These are phyloP conservation scores for Pararge aegeria DNA, from an alignment of 1,140 invertebrate species.

Conservation along the genomic window DNA sequence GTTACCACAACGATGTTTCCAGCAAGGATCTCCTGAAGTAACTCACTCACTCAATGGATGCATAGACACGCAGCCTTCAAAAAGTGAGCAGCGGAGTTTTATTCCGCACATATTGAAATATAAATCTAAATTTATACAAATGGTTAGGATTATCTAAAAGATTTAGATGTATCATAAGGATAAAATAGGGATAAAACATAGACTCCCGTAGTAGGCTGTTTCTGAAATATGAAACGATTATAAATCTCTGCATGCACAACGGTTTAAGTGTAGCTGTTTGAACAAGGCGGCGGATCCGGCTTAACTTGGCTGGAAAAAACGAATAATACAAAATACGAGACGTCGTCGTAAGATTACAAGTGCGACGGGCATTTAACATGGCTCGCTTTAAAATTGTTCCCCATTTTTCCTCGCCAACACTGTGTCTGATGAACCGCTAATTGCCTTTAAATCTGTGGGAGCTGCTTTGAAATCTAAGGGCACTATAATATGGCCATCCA, in stretches of 20 bases:
- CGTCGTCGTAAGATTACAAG: conserved; percentile 9
- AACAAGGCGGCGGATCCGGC: conserved; percentile 11
- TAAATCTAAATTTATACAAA: too few species aligned
- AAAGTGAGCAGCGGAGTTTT: too few species aligned
- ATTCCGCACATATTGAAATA: too few species aligned
- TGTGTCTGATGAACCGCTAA: conserved; percentile 14
- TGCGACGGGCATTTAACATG: conserved; percentile 15
- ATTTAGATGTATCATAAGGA: too few species aligned
- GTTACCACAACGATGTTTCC: too few species aligned
- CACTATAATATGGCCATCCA: background rate
- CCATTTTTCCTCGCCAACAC: conserved; percentile 16
- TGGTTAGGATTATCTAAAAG: too few species aligned
- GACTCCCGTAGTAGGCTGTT: background rate
- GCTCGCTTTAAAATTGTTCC: conserved; percentile 13
- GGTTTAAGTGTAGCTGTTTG: conserved; percentile 2
- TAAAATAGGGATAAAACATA: background rate
- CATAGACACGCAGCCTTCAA: too few species aligned
- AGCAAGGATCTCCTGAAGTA: too few species aligned
- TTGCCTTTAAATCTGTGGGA: conserved; percentile 19
- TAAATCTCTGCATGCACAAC: background rate
- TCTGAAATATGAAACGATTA: background rate
- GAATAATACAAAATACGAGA: conserved; percentile 15
- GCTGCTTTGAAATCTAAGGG: background rate
- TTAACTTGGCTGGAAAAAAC: conserved; percentile 14
- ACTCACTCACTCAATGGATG: too few species aligned